Conservation (phyloP, 2,797 vertebrate genomes). For the Aplochiton taeniatus region DNA sequence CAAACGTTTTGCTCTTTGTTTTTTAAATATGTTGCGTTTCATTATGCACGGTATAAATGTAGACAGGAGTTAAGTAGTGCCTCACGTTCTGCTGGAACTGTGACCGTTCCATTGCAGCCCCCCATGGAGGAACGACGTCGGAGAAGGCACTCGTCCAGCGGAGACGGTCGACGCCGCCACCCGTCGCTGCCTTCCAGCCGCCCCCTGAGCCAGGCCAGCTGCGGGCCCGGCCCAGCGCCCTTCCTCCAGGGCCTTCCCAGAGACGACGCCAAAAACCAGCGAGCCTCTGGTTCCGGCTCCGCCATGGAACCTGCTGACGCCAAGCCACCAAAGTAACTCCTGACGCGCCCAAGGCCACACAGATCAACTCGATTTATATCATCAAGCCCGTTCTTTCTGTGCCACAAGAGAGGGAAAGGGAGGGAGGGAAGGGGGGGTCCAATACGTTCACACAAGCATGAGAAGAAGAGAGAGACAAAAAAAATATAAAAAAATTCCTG, state of each 20-base stretch:
- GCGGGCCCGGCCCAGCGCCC: constrained; percentile 58
- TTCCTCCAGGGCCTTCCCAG: constrained; percentile 66
- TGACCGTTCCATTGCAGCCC: constrained; percentile 76
- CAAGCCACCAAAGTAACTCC: constrained; percentile 80
- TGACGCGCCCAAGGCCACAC: constrained; percentile 11
- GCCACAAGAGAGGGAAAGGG: constrained; percentile 41
- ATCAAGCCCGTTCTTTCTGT: constrained; percentile 46
- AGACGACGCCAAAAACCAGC: constrained; percentile 82
- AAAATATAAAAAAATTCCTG: constrained; percentile 11
- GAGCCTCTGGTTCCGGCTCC: constrained; percentile 33
- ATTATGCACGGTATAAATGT: not conserved
- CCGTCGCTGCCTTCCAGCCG: constrained; percentile 87
- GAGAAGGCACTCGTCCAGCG: constrained; percentile 83
- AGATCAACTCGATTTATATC: constrained; percentile 46
- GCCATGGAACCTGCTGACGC: constrained; percentile 58
- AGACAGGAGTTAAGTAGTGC: no score
- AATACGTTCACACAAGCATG: constrained; percentile 41
- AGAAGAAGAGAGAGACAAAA: not conserved
- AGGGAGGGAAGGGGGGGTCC: constrained; percentile 22
- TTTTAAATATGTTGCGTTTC: not conserved
- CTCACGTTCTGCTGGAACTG: not conserved
- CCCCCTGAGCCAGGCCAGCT: constrained; percentile 66
- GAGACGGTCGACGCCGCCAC: constrained; percentile 87
- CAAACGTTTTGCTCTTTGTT: no score
- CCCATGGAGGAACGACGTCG: constrained; percentile 94